Evolutionary conservation across 1,140 invertebrate species (phyloP).

Genomic region (Drosophila punjabiensis): DNA sequence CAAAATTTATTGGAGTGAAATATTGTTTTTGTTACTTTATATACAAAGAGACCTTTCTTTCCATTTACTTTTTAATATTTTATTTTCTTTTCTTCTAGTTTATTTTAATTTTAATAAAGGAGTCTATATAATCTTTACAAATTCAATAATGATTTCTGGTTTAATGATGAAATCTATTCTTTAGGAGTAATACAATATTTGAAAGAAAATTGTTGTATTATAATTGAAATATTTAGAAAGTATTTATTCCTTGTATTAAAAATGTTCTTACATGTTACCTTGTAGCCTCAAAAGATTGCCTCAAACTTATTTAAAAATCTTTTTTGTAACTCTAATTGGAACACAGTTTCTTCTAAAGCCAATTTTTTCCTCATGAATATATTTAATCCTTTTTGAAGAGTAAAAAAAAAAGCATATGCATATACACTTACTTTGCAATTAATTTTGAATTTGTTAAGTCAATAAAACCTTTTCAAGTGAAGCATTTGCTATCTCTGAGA

Average conservation of each 20-base stretch:
- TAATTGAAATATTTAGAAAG: too few relatives aligned
- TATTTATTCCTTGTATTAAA: background rate
- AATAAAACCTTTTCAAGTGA: background rate
- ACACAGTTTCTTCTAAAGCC: background rate
- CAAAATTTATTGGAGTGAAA: too few relatives aligned
- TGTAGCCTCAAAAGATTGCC: background rate
- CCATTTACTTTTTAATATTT: too few relatives aligned
- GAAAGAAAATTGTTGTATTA: too few relatives aligned
- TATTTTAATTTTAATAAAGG: background rate
- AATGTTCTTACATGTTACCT: background rate
- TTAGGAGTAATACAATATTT: too few relatives aligned
- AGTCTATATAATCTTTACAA: background rate
- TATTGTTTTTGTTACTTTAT: too few relatives aligned
- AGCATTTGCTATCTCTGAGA: slow-evolving; percentile 8
- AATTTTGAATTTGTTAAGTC: background rate
- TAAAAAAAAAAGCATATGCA: background rate
- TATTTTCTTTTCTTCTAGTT: background rate
- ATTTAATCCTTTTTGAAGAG: background rate
- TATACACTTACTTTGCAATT: background rate
- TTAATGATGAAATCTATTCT: background rate
- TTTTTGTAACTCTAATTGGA: background rate
- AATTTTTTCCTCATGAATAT: background rate
- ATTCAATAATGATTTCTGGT: background rate
- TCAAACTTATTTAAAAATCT: background rate
- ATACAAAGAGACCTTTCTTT: background rate